These are phyloP conservation scores for Cantharis rufa DNA, from an alignment of 2,888 invertebrate species.

Conservation along the genomic window DNA sequence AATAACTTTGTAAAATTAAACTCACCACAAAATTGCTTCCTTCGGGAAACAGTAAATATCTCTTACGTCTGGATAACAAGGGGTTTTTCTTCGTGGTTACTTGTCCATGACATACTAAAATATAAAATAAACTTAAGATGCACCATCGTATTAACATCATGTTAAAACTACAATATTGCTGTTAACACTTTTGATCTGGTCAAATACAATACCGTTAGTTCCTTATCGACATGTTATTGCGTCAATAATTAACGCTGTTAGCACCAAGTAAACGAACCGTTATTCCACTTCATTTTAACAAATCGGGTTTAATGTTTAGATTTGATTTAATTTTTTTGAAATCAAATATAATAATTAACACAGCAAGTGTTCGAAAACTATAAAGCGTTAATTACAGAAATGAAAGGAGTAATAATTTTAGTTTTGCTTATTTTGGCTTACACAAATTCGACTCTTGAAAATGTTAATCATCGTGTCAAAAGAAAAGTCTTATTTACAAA, in stretches of 20 bases:
- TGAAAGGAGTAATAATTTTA: conserved; percentile 11
- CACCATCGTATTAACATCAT: conserved; percentile 5
- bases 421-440: conserved; percentile 1
- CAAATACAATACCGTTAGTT: background rate
- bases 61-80: conserved; percentile 53
- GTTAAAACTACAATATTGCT: background rate
- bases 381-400: background rate
- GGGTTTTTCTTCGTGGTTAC: conserved; percentile 41
- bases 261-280: background rate
- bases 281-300: background rate
- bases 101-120: conserved; percentile 15
- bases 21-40: conserved; percentile 55
- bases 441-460: background rate
- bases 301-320: background rate
- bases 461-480: conserved; percentile 42
- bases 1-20: conserved; percentile 9
- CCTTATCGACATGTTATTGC: background rate
- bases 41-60: conserved; percentile 59
- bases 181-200: background rate
- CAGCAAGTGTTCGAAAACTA: background rate
- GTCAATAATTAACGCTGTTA: background rate
- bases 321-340: background rate
- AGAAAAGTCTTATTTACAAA: conserved; percentile 52
- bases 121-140: conserved; percentile 3
- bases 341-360: background rate